Conservation (phyloP, 1,140 invertebrate species). For the Drosophila arizonae region DNA sequence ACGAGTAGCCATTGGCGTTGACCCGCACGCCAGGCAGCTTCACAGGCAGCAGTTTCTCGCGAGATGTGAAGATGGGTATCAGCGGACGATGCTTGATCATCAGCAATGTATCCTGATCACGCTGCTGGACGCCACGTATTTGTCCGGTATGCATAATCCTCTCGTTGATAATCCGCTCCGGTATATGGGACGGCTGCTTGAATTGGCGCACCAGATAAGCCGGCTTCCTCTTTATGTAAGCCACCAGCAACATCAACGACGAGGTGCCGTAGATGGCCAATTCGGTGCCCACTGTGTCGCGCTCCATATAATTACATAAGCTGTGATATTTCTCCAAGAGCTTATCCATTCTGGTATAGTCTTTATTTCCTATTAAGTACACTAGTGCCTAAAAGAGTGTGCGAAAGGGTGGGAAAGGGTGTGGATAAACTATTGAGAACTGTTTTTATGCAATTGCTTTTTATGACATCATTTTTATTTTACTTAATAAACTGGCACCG, state of each 20-base stretch:
- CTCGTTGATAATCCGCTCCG: slow-evolving; percentile 74
- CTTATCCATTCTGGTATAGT: slow-evolving; percentile 46
- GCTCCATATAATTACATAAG: slow-evolving; percentile 81
- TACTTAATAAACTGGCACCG: slow-evolving; percentile 30
- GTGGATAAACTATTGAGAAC: slow-evolving; percentile 20
- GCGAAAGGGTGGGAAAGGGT: slow-evolving; percentile 31
- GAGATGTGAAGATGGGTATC: slow-evolving; percentile 71
- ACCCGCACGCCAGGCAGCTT: slow-evolving; percentile 72
- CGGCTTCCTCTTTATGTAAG: slow-evolving; percentile 76
- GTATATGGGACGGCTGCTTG: slow-evolving; percentile 78
- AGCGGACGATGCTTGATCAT: slow-evolving; percentile 71
- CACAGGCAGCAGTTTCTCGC: slow-evolving; percentile 59
- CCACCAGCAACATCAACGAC: slow-evolving; percentile 65
- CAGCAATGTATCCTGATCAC: slow-evolving; percentile 69
- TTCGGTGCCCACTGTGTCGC: slow-evolving; percentile 70
- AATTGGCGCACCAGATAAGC: slow-evolving; percentile 77
- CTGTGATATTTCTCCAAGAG: slow-evolving; percentile 63
- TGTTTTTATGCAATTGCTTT: slow-evolving; percentile 47
- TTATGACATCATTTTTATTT: slow-evolving; percentile 65
- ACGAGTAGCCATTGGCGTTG: slow-evolving; percentile 73
- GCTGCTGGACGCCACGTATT: slow-evolving; percentile 68
- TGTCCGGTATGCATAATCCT: slow-evolving; percentile 75
- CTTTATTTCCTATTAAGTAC: slow-evolving; percentile 48
- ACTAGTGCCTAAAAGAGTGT: slow-evolving; percentile 62
- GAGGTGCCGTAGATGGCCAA: slow-evolving; percentile 72